Base-by-base conservation (phyloP, 2,888 invertebrate genomes). In the Rhyacophila evoluta region DNA sequence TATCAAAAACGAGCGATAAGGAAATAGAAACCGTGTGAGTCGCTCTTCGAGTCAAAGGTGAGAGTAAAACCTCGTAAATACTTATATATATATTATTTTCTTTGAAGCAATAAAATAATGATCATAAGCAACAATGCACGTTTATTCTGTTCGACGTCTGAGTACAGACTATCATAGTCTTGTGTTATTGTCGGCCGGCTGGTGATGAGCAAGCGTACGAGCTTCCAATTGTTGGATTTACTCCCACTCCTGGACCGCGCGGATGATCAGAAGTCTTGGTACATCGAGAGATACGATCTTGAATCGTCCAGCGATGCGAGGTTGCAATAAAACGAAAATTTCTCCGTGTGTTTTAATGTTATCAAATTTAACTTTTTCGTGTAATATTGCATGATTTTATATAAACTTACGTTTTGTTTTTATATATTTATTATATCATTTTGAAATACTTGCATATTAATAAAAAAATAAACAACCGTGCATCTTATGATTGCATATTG, bases 91-190 rank as follows among this genome's bases (percentile, higher is more conserved):
- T 2, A 8, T 41, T 12, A 19, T 55, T 55, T 55, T 8, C 55
- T 55, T 12, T 10, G 19, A 55, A 55, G 15, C 10, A 6, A 19
- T 10, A 55, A 55, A 55, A 55, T 55, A 55, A 4, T n/a, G 8
- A 8, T 55, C 4, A 19, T 4, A 55, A 19, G 55, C 10, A 55
- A 55, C 68, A 33, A 28, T 10, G 36, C 37, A 67, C 76, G 73
- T 67, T 72, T 74, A 70, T 11, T 75, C 81, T 74, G 19, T 38
- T 12, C 81, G 79, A 69, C 78, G 81, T 78, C 81, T 77, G 72
- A 28, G 37, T 36, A 67, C 72, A 77, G 74, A 81, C 81, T 81
- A 77, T 19, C 67, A 10, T 10, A 28, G 71, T 10, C 33, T 19
- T 27, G 33, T 15, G 41, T 71, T 33, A 76, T 55, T 72, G 29